Base-by-base conservation (phyloP, 1,140 invertebrate genomes). In the Polypedilum vanderplanki region DNA sequence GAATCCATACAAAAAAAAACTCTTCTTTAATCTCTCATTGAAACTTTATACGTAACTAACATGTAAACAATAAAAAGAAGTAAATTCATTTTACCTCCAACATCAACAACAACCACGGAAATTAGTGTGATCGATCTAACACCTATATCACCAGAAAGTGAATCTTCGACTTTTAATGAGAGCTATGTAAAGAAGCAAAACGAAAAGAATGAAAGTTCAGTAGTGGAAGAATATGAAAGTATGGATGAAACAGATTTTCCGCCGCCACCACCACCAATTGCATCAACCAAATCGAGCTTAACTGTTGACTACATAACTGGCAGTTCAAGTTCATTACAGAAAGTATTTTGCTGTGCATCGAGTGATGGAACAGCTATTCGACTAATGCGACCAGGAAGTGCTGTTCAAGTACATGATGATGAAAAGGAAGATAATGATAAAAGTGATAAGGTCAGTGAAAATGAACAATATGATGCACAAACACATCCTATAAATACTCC, bases 371-470 rank as follows among this genome's bases (percentile, higher is more conserved):
- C 64, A 67, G 33, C 10, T 73, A 41, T 74, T 41, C 33, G 67
- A 75, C 1, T 83, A 80, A 3, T 78, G 83, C 0, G 84, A 83
- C 76, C 77, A 79, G 33, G 75, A 80, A 3, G 79, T 77, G 73
- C 83, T 80, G 75, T 78, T 80, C 0, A 83, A 82, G 67, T 83
- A 80, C 65, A 77, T 83, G 0, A 78, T 81, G 77, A 81, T 81
- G 0, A 5, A 33, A 33, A 33, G 24, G 24, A 33, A 5, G 24
- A 79, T 76, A 57, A 75, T 74, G 73, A 73, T 5, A 79, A 81
- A 57, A 79, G 81, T 74, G 81, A 83, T 18, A 84, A 86, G 85
- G 84, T 86, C 84, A 84, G 85, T 82, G 79, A 78, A 40, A 77
- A 76, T 0, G 81, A 81, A 33, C 24, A 33, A 33, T 33, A 33